Conservation (phyloP, 2,888 invertebrate genomes). For the Lasioglossum marginatum region DNA sequence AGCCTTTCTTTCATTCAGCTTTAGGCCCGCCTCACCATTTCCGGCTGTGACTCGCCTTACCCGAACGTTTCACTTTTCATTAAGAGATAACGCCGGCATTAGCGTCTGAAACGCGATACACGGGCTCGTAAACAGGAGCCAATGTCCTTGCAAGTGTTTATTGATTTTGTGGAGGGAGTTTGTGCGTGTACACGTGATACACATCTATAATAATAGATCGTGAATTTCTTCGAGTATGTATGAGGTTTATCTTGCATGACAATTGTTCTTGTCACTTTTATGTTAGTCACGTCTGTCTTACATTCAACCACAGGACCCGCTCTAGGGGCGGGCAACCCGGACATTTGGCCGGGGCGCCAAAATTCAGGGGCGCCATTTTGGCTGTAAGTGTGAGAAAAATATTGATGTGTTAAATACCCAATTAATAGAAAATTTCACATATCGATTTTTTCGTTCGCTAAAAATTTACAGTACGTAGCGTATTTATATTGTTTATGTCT, state of each 20-base stretch:
- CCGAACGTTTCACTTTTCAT: conserved; percentile 60
- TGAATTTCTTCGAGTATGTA: background rate
- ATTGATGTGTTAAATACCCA: too few species aligned
- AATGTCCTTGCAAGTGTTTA: background rate
- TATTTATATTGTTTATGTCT: too few species aligned
- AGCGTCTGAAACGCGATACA: conserved; percentile 47
- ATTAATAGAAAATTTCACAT: too few species aligned
- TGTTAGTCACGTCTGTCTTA: too few species aligned
- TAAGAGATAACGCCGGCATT: conserved; percentile 55
- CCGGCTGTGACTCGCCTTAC: background rate
- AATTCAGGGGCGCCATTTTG: too few species aligned
- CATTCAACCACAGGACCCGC: too few species aligned
- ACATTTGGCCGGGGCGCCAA: too few species aligned
- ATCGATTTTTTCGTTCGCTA: too few species aligned
- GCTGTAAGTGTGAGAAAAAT: too few species aligned
- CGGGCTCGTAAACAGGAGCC: conserved; percentile 9
- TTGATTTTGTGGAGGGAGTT: background rate
- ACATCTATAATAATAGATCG: background rate
- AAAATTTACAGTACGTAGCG: too few species aligned
- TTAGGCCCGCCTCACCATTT: conserved; percentile 24
- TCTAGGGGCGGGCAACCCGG: too few species aligned
- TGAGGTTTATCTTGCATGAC: background rate
- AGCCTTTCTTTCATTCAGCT: conserved; percentile 29
- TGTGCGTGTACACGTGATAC: background rate
- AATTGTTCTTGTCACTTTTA: background rate